phyloP scores from a whole-genome alignment of 2,113 vertebrate species.

The Leptodactylus fuscus region DNA sequence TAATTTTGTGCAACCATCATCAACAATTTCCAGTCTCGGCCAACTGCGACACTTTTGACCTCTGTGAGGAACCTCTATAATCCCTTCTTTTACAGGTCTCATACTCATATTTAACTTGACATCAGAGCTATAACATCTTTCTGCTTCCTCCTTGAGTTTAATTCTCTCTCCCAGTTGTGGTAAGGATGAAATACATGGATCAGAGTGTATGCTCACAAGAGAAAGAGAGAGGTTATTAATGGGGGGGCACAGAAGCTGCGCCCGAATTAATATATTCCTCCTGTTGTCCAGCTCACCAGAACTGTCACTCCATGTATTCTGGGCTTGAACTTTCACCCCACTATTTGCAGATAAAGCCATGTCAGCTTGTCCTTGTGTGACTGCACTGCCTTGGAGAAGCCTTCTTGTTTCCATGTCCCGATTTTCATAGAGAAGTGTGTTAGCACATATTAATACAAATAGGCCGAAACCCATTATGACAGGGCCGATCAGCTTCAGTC shows the following conservation, averaged over 20 bases:
- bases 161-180: constrained; percentile 11
- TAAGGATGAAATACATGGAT: constrained; percentile 64
- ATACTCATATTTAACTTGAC: constrained; percentile 70
- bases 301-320: constrained; percentile 51
- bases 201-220: constrained; percentile 72
- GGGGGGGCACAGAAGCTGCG: constrained; percentile 50
- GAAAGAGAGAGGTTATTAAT: constrained; percentile 70
- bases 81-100: background rate
- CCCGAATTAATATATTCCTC: constrained; percentile 54
- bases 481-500: constrained; percentile 90
- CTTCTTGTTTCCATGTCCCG: constrained; percentile 90
- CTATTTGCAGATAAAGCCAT: constrained; percentile 13
- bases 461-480: constrained; percentile 97
- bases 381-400: constrained; percentile 79
- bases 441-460: constrained; percentile 97
- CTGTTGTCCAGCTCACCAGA: constrained; percentile 56
- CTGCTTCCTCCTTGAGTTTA: constrained; percentile 11
- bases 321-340: constrained; percentile 11
- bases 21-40: constrained; percentile 83
- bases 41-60: constrained; percentile 84
- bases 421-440: constrained; percentile 97
- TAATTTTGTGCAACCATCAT: constrained; percentile 82
- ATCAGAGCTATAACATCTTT: constrained; percentile 62
- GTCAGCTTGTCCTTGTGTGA: background rate
- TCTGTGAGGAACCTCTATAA: constrained; percentile 65